Evolutionary conservation across 2,797 vertebrate species (phyloP), one percentile per base, ranked within the genome.

Genomic region (Knipowitschia caucasica): DNA sequence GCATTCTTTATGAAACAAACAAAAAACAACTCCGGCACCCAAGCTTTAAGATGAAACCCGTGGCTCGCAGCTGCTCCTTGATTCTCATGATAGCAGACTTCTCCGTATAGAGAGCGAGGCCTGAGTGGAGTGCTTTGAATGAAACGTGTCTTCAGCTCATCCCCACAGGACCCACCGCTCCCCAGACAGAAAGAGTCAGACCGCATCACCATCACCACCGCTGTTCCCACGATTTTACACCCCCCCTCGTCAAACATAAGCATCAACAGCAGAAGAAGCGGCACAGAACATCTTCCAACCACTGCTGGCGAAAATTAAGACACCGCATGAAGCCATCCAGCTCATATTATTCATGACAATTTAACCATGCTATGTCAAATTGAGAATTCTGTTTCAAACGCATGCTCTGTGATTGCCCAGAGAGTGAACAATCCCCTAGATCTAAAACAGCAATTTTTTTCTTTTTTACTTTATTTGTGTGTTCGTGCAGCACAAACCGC

Each of bases 201-300:
- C 61, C 75, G 66, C 71, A 86, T 89, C 83, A 86, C 53, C 81
- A 60, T 88, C 87, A 85, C 69, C 81, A 69, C 67, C 72, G 65
- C 75, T 75, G 68, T 79, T 82, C 78, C 67, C 75, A 70, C 65
- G 65, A 67, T 72, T 83, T 67, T 67, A 69, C 69, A 54, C 72
- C 58, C 69, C 53, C 72, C 58, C 45, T 65, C 67, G 81, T 69
- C 68, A 84, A 72, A 80, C 78, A 78, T 81, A 78, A 74, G 71
- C 72, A 71, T 77, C 71, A 67, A 65, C 59, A 82, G 81, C 64
- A 33, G 65, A 61, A 43, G 72, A 69, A 26, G 42, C 44, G 10
- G 24, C n/a, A 50, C 45, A 78, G 74, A 83, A 59, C 71, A 68
- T 50, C 61, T 56, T 58, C 25, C 23, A 43, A 62, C 72, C 53